Evolutionary conservation across 2,888 invertebrate genomes (phyloP).

Genomic region (Eledona agricola): DNA sequence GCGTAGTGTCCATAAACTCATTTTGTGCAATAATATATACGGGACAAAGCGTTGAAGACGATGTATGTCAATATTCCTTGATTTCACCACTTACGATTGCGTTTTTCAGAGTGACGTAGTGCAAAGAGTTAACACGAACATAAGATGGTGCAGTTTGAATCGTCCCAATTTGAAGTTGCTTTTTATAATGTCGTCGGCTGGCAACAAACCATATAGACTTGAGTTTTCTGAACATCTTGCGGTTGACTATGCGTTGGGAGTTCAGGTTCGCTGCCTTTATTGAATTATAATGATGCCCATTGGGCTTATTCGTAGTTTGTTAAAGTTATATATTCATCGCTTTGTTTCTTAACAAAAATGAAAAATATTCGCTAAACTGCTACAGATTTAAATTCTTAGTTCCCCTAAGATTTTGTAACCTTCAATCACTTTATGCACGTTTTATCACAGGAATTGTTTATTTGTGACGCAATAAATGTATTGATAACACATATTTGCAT

Average conservation of each 20-base stretch:
- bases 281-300: background rate
- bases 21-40: background rate
- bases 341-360: conserved; percentile 2
- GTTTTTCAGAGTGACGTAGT: background rate
- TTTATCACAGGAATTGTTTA: no score
- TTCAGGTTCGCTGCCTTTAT: background rate
- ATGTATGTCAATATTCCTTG: no score
- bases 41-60: background rate
- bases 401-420: no score
- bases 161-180: background rate
- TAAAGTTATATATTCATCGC: background rate
- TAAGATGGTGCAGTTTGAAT: conserved; percentile 1
- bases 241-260: background rate
- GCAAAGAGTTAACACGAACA: background rate
- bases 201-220: background rate
- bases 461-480: no score
- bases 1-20: background rate
- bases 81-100: no score
- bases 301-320: background rate
- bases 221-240: background rate
- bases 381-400: no score
- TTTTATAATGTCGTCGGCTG: background rate
- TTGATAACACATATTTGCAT: no score
- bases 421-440: no score
- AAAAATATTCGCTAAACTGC: no score